Conservation (phyloP, 2,113 vertebrate genomes). For the Amblyopsis rosae region DNA sequence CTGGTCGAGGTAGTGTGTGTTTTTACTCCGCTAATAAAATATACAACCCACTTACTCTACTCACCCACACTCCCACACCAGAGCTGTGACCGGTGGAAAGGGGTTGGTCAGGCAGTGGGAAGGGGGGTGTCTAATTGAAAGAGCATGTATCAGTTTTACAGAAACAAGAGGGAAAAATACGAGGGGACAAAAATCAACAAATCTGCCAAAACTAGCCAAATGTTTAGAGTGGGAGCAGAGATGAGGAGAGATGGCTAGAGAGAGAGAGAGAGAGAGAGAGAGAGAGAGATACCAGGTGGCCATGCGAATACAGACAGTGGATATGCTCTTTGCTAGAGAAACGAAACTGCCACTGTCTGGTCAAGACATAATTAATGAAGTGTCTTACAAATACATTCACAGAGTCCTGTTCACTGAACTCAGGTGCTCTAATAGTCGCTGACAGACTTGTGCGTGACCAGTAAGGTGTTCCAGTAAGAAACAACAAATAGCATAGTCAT, state of each 20-base stretch:
- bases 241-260: conserved; percentile 62
- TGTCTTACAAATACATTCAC: no score
- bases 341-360: background rate
- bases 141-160: conserved; percentile 77
- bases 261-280: conserved; percentile 8
- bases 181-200: conserved; percentile 77
- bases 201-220: conserved; percentile 77
- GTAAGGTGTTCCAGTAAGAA: no score
- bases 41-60: conserved; percentile 74
- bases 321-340: background rate
- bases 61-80: conserved; percentile 62
- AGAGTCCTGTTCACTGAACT: no score
- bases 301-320: background rate
- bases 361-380: background rate
- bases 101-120: background rate
- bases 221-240: conserved; percentile 75
- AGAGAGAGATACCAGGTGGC: conserved; percentile 40
- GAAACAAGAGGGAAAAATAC: conserved; percentile 72
- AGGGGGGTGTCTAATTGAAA: conserved; percentile 68
- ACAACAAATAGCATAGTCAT: no score
- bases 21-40: conserved; percentile 77
- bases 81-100: conserved; percentile 38
- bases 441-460: no score
- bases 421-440: no score
- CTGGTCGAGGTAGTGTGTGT: conserved; percentile 70